Percentiles rank a stretch among this genome's conserved stretches.
Evolutionary conservation across 2,113 vertebrate species (phyloP).

Genomic region (Donacobius atricapilla): DNA sequence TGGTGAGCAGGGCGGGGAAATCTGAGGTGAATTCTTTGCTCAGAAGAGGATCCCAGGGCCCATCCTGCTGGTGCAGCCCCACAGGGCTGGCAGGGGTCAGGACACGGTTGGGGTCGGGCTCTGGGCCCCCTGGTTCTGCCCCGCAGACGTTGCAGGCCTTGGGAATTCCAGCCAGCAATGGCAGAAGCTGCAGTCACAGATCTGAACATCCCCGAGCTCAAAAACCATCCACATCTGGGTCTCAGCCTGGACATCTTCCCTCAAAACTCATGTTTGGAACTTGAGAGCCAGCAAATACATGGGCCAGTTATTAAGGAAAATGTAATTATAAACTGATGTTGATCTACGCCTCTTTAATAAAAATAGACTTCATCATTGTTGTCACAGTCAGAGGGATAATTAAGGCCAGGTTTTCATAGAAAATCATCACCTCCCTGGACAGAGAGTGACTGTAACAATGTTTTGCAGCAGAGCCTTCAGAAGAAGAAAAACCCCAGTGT

Average conservation of each 20-base stretch:
- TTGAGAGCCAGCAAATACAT: background rate
- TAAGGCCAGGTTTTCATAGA: background rate
- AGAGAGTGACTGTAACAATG: background rate
- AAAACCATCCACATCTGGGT: background rate
- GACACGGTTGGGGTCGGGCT: rapidly evolving
- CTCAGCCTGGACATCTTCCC: background rate
- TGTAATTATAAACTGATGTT: background rate
- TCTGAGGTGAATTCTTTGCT: rapidly evolving
- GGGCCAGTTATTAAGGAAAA: background rate
- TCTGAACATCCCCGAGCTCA: rapidly evolving
- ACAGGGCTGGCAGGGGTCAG: background rate
- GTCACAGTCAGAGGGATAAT: background rate
- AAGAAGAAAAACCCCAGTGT: background rate
- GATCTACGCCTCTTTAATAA: background rate
- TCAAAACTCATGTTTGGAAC: background rate
- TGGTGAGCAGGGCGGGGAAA: background rate
- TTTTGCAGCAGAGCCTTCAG: background rate
- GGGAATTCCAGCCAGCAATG: background rate
- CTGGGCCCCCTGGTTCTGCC: too few species aligned
- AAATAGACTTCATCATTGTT: background rate
- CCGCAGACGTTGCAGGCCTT: background rate
- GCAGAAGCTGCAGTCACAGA: background rate
- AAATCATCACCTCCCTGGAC: background rate
- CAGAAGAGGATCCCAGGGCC: background rate
- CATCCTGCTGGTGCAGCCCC: background rate